These are phyloP conservation scores for Chaetodon auriga DNA, from an alignment of 2,113 vertebrate genomes.

Conservation along the genomic window DNA sequence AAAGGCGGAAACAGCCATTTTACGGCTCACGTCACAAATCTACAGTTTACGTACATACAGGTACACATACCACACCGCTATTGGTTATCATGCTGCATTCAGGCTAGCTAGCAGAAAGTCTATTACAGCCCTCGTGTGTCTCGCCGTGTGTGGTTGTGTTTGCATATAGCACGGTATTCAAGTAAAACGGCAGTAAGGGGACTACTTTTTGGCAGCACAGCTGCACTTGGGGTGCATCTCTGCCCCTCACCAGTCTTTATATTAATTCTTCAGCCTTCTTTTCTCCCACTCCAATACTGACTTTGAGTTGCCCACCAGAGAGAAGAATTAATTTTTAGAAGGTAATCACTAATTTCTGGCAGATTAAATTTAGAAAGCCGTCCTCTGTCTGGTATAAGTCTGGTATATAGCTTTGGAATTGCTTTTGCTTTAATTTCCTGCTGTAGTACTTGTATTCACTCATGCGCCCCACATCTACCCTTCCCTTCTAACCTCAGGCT, in stretches of 20 bases:
- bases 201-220: conserved; percentile 45
- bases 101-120: neutral
- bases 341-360: conserved; percentile 60
- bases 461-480: conserved; percentile 2
- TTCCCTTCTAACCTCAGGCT: conserved; percentile 41
- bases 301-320: conserved; percentile 50
- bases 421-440: conserved; percentile 56
- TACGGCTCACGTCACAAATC: conserved; percentile 17
- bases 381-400: conserved; percentile 25
- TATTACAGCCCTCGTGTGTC: conserved; percentile 12
- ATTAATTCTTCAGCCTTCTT: conserved; percentile 44
- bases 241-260: conserved; percentile 49
- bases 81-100: neutral
- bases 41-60: conserved; percentile 8
- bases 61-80: neutral
- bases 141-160: conserved; percentile 6
- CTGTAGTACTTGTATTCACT: conserved; percentile 32
- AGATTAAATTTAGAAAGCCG: conserved; percentile 50
- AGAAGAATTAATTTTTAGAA: conserved; percentile 51
- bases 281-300: conserved; percentile 30
- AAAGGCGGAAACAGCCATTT: conserved; percentile 39
- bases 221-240: conserved; percentile 25
- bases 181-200: conserved; percentile 39
- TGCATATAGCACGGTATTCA: conserved; percentile 13
- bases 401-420: conserved; percentile 46